These are phyloP conservation scores for Quadroppia sp. DNA, from an alignment of 2,888 invertebrate genomes.

Conservation along the genomic window DNA sequence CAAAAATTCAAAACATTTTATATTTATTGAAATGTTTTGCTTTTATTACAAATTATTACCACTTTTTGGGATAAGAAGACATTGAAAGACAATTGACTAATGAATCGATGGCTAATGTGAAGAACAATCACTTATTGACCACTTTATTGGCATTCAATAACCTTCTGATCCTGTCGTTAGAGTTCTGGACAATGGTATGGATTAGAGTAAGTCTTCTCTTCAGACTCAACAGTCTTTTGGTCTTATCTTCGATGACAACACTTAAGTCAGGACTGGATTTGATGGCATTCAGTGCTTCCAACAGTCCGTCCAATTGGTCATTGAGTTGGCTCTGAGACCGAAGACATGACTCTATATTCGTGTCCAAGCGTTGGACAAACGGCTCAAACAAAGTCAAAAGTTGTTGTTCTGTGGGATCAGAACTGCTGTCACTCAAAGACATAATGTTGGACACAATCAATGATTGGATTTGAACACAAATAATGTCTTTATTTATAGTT, in stretches of 20 bases:
- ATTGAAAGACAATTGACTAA: too few relatives aligned
- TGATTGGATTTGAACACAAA: too few relatives aligned
- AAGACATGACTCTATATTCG: background rate
- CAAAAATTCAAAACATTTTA: too few relatives aligned
- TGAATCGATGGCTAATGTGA: too few relatives aligned
- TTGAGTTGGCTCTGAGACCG: slow-evolving; percentile 13
- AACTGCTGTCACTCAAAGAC: background rate
- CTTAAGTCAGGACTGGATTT: slow-evolving; percentile 34
- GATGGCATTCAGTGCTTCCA: background rate
- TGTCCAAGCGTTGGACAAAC: slow-evolving; percentile 12
- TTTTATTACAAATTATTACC: too few relatives aligned
- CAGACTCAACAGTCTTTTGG: slow-evolving; percentile 35
- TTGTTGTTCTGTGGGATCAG: background rate
- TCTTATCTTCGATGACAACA: slow-evolving; percentile 36
- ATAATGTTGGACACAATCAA: too few relatives aligned
- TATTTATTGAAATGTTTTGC: too few relatives aligned
- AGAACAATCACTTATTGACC: too few relatives aligned
- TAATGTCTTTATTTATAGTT: too few relatives aligned
- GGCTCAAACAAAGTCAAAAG: slow-evolving; percentile 32
- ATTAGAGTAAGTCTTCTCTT: slow-evolving; percentile 40
- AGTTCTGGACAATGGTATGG: slow-evolving; percentile 42
- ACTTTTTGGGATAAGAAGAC: too few relatives aligned
- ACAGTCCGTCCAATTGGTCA: slow-evolving; percentile 29
- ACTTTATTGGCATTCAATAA: slow-evolving; percentile 16
- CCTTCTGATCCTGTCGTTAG: slow-evolving; percentile 33